Conservation (phyloP, 1,140 invertebrate genomes). For the Anastatus disparis region DNA sequence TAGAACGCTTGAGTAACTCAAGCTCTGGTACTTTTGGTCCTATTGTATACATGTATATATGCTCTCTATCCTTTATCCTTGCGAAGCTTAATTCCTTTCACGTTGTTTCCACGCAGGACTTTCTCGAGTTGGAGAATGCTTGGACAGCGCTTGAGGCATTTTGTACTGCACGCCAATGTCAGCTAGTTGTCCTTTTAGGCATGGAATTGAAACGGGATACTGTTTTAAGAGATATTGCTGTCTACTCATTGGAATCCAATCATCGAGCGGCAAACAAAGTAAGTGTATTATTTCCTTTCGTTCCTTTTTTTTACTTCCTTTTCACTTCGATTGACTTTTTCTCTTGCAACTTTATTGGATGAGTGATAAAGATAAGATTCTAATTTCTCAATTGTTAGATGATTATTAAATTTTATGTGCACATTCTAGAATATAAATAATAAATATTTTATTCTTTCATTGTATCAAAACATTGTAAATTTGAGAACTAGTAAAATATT, state of each 20-base stretch:
- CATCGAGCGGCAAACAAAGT: constrained; percentile 58
- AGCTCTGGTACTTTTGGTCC: background rate
- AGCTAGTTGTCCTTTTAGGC: constrained; percentile 67
- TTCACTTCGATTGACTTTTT: constrained; percentile 9
- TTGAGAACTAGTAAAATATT: too few relatives aligned
- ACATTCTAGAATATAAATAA: too few relatives aligned
- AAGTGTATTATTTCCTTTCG: constrained; percentile 49
- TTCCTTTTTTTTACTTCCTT: constrained; percentile 5
- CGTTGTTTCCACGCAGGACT: constrained; percentile 56
- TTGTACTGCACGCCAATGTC: constrained; percentile 55
- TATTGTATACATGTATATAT: too few relatives aligned
- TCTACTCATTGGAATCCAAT: constrained; percentile 58
- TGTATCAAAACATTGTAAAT: too few relatives aligned
- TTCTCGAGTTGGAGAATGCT: constrained; percentile 61
- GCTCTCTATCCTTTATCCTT: too few relatives aligned
- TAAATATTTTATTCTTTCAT: too few relatives aligned
- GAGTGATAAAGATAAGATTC: too few relatives aligned
- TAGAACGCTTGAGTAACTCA: background rate
- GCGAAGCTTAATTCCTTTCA: constrained; percentile 12
- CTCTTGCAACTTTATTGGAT: too few relatives aligned
- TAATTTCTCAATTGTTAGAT: too few relatives aligned
- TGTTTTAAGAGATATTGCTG: constrained; percentile 67
- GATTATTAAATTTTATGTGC: too few relatives aligned
- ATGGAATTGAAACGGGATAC: constrained; percentile 60
- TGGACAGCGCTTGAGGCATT: constrained; percentile 64